These are phyloP conservation scores for Oriolus oriolus DNA, from an alignment of 2,113 vertebrate genomes.

Conservation along the genomic window DNA sequence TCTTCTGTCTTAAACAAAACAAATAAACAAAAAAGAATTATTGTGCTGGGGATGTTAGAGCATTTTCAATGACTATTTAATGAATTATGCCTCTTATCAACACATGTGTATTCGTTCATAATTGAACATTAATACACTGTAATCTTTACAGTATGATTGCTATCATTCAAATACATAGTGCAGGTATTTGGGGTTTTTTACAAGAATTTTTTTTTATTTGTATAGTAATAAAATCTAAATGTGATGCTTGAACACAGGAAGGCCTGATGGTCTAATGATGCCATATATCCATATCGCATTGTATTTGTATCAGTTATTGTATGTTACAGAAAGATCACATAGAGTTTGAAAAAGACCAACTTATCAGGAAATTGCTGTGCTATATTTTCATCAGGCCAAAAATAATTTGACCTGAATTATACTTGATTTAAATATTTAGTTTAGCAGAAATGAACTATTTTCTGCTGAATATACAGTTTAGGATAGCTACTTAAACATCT, in stretches of 20 bases:
- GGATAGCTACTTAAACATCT: background rate
- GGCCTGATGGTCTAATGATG: background rate
- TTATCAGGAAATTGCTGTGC: background rate
- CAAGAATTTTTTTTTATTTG: background rate
- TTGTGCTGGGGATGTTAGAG: background rate
- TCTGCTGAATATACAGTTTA: background rate
- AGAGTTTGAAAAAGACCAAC: background rate
- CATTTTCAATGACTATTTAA: background rate
- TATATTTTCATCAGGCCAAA: background rate
- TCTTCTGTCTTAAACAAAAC: background rate
- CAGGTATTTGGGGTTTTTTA: fast-evolving
- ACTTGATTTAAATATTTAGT: background rate
- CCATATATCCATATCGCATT: background rate
- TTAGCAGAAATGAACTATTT: background rate
- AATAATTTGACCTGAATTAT: background rate
- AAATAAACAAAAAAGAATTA: background rate
- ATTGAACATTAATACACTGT: background rate
- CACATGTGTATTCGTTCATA: background rate
- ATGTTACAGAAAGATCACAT: background rate
- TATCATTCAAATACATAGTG: background rate
- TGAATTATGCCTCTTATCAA: background rate
- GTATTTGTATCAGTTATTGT: background rate
- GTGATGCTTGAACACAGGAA: background rate
- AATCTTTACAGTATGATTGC: background rate
- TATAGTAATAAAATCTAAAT: background rate